phyloP scores from a whole-genome alignment of 2,113 vertebrate genomes.

The Micronycteris hirsuta region DNA sequence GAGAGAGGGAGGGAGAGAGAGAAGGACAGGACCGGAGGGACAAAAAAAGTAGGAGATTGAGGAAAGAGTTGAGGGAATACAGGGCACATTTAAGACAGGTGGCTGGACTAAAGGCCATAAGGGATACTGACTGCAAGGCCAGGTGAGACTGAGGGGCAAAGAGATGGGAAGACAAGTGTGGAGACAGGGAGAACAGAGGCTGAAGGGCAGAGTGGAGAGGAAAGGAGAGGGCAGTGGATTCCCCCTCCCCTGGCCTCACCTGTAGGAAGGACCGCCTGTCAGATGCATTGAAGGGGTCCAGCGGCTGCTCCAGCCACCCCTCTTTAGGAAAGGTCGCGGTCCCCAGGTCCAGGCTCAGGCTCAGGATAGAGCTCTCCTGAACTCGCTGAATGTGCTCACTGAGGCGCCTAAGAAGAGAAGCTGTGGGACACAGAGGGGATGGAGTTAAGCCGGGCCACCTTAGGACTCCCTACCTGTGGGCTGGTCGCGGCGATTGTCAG shows the following conservation, averaged over 20 bases:
- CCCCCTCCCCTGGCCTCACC: constrained; percentile 69
- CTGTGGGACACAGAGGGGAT: neutral
- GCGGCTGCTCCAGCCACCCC: constrained; percentile 77
- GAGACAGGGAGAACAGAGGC: neutral
- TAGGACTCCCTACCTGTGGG: neutral
- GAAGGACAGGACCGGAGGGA: neutral
- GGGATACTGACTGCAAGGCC: neutral
- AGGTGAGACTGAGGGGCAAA: neutral
- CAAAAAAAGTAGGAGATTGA: neutral
- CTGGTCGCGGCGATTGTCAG: too few relatives aligned
- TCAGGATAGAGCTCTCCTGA: neutral
- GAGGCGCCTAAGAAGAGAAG: constrained; percentile 53
- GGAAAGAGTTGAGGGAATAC: neutral
- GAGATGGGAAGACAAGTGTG: fast-evolving
- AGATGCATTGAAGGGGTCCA: constrained; percentile 85
- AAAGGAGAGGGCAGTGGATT: neutral
- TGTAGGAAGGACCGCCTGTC: constrained; percentile 78
- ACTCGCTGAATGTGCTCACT: neutral
- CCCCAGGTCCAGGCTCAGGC: neutral
- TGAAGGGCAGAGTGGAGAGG: neutral
- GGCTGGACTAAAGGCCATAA: too few relatives aligned
- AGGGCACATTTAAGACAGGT: neutral
- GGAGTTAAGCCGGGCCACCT: neutral
- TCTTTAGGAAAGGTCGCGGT: neutral
- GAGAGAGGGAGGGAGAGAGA: neutral